Conservation (phyloP, 2,888 invertebrate genomes). For the Rhyacophila evoluta region DNA sequence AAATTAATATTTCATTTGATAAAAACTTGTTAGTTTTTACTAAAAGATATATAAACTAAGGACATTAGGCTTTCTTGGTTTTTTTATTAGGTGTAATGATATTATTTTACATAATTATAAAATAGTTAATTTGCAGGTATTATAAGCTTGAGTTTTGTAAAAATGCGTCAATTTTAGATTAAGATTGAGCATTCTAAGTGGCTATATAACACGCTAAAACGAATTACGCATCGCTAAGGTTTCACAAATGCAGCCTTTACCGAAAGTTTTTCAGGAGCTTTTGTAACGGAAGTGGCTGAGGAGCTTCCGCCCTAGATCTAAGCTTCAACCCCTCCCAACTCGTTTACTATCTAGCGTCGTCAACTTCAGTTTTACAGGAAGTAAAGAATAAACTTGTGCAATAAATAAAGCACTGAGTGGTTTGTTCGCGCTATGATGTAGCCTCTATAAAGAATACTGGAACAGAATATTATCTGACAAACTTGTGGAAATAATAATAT, state of each 20-base stretch:
- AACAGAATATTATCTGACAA: not conserved
- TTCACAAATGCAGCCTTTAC: not conserved
- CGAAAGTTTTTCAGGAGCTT: conserved; percentile 16
- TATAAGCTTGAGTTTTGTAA: too few relatives aligned
- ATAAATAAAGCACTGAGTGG: conserved; percentile 17
- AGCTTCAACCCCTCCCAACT: not conserved
- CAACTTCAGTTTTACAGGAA: conserved; percentile 19
- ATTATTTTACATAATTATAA: too few relatives aligned
- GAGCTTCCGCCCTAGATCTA: conserved; percentile 5
- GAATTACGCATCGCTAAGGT: not conserved
- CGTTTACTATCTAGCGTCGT: conserved; percentile 17
- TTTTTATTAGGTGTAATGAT: too few relatives aligned
- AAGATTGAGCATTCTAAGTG: not conserved
- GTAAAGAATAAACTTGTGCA: conserved; percentile 9
- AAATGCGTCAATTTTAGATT: not conserved
- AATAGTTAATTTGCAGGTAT: too few relatives aligned
- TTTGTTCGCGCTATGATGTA: conserved; percentile 1
- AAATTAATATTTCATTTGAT: too few relatives aligned
- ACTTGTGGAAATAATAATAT: not conserved
- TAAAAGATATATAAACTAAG: too few relatives aligned
- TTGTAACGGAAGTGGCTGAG: conserved; percentile 10
- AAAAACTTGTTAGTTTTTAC: too few relatives aligned
- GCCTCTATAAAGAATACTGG: not conserved
- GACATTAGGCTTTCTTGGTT: too few relatives aligned
- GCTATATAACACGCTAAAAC: not conserved